These are phyloP conservation scores for Rynchops niger DNA, from an alignment of 2,113 vertebrate species.

Conservation along the genomic window DNA sequence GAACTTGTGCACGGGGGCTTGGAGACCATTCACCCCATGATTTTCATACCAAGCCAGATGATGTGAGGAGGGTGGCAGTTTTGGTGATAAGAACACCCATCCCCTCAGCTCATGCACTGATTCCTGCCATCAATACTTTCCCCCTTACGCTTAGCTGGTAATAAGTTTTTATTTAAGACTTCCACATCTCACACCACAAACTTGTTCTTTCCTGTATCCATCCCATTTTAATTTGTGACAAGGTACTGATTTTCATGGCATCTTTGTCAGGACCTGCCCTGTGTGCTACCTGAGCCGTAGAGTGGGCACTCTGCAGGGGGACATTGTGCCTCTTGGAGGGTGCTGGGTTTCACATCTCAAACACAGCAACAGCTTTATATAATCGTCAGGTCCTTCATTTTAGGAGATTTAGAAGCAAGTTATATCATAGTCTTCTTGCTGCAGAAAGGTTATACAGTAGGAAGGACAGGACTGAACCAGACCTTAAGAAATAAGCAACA, in stretches of 20 bases:
- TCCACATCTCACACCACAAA: neutral
- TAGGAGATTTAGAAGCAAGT: neutral
- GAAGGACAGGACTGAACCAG: neutral
- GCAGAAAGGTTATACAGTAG: neutral
- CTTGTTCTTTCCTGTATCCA: neutral
- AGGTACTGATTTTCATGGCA: neutral
- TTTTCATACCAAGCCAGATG: neutral
- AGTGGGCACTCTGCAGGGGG: accelerated
- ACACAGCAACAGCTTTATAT: neutral
- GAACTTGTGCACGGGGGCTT: neutral
- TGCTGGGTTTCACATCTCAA: neutral
- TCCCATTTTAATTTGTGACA: neutral
- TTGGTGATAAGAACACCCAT: neutral
- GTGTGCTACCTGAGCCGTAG: accelerated
- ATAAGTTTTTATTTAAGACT: neutral
- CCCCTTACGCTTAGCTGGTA: neutral
- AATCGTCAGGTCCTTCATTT: neutral
- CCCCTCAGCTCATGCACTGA: neutral
- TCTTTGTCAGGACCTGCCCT: neutral
- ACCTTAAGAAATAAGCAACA: neutral
- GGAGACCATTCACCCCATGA: neutral
- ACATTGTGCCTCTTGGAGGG: neutral
- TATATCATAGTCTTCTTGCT: neutral
- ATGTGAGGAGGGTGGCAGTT: neutral
- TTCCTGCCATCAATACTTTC: no score